phyloP scores from a whole-genome alignment of 2,888 invertebrate genomes.

The Salticus scenicus region DNA sequence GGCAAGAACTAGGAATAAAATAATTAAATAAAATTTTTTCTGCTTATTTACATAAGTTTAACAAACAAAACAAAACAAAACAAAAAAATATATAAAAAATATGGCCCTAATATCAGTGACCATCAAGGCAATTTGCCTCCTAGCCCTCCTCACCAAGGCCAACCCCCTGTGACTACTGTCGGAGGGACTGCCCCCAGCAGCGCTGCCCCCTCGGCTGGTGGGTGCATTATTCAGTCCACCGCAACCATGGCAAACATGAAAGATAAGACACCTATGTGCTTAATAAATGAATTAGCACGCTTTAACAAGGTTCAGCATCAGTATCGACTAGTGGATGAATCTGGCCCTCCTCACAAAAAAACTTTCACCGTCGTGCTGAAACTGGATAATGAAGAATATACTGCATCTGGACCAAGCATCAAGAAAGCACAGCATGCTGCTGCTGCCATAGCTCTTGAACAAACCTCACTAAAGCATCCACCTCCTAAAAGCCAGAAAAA shows the following conservation, averaged over 20 bases:
- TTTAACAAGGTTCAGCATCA: conserved; percentile 95
- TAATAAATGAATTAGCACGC: conserved; percentile 97
- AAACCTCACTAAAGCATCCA: conserved; percentile 89
- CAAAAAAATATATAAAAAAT: too few species aligned
- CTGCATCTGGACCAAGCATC: conserved; percentile 92
- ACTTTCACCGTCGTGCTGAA: conserved; percentile 94
- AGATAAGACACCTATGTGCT: conserved; percentile 99
- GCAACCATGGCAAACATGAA: conserved; percentile 78
- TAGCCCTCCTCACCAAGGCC: conserved; percentile 59
- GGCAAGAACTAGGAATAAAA: too few species aligned
- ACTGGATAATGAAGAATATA: conserved; percentile 80
- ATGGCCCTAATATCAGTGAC: conserved; percentile 46
- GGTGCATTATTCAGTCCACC: conserved; percentile 71
- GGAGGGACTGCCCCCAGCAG: conserved; percentile 70
- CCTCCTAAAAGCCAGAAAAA: conserved; percentile 80
- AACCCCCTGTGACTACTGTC: conserved; percentile 65
- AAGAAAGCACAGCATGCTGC: conserved; percentile 99
- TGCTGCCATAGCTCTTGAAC: conserved; percentile 88
- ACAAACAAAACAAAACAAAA: too few species aligned
- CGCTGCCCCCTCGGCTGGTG: conserved; percentile 71
- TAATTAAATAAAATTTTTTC: too few species aligned
- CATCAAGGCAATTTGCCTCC: conserved; percentile 32
- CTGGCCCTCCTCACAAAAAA: conserved; percentile 98
- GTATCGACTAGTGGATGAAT: conserved; percentile 95
- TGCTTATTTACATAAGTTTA: too few species aligned